Evolutionary conservation across 2,888 invertebrate genomes (phyloP), one percentile per base, ranked within the genome.

Genomic region (Alviniconcha strummeri): DNA sequence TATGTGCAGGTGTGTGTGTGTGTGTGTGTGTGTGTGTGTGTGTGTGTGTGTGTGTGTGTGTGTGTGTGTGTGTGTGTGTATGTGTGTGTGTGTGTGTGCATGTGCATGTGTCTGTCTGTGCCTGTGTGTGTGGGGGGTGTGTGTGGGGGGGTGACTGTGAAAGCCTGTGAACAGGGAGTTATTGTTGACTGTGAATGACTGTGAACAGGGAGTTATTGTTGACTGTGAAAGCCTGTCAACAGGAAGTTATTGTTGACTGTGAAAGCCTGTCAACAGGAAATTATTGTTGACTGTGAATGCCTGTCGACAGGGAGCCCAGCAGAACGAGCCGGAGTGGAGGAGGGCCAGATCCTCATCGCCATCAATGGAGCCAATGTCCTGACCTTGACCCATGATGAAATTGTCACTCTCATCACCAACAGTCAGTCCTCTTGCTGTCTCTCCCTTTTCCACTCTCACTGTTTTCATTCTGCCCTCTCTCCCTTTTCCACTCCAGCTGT

Each of bases 321-420:
- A 0, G 98, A 98, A 94, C 96, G 96, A 83, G 97, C 97, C 6
- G 98, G 98, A 0, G 94, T 98, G 82, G 97, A 97, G 95, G 97
- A 98, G 76, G 98, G 98, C 57, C 98, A 98, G 93, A 98, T 98
- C 86, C 96, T 98, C 75, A 96, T 98, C 93, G 96, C 97, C 87
- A 97, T 98, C 69, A 98, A 98, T 94, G 97, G 96, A 75, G 95
- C 97, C 89, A 97, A 96, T 92, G 98, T 98, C 17, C 95, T 98
- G 92, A 98, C 98, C 93, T 96, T 97, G 89, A 97, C 97, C 89
- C 98, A 98, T 94, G 97, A 97, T 57, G 98, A 98, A 94, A 98
- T 98, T 75, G 97, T 98, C 75, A 96, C 97, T 94, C 96, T 98
- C 87, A 98, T 98, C 4, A 97, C 97, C 93, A 96, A 97, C 85